phyloP scores from a whole-genome alignment of 2,797 vertebrate species.

The Tolypeutes matacus region DNA sequence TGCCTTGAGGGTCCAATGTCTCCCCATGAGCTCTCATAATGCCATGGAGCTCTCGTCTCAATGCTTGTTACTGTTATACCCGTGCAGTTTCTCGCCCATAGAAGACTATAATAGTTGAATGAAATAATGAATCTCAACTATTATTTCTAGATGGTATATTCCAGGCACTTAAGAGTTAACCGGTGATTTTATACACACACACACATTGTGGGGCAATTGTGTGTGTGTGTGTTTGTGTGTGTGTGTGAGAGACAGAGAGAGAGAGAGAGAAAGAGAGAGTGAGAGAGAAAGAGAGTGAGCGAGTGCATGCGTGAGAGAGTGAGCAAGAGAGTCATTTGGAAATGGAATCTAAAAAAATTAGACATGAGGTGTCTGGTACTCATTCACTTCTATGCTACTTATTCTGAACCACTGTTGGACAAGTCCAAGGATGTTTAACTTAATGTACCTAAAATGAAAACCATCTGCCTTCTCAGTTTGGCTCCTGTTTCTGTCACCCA shows the following conservation, averaged over 20 bases:
- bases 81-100: neutral
- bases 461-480: too few relatives aligned
- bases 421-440: too few relatives aligned
- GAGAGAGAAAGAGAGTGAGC: too few relatives aligned
- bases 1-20: too few relatives aligned
- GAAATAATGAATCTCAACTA: neutral
- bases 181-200: neutral
- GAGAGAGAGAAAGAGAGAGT: neutral
- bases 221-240: neutral
- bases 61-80: accelerated
- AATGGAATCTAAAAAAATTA: neutral
- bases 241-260: neutral
- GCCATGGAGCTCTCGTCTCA: neutral
- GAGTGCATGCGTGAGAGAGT: too few relatives aligned
- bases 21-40: accelerated
- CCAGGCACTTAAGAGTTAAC: neutral
- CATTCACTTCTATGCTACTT: neutral
- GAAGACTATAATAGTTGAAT: neutral
- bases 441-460: accelerated
- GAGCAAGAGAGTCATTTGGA: neutral
- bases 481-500: too few relatives aligned
- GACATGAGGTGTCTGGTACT: neutral
- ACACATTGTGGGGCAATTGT: neutral
- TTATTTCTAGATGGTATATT: neutral
- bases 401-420: too few relatives aligned